A percentile compares a stretch with the other conserved stretches of the same genome.
Evolutionary conservation across 2,888 invertebrate species (phyloP).

Genomic region (Parnassius smintheus): DNA sequence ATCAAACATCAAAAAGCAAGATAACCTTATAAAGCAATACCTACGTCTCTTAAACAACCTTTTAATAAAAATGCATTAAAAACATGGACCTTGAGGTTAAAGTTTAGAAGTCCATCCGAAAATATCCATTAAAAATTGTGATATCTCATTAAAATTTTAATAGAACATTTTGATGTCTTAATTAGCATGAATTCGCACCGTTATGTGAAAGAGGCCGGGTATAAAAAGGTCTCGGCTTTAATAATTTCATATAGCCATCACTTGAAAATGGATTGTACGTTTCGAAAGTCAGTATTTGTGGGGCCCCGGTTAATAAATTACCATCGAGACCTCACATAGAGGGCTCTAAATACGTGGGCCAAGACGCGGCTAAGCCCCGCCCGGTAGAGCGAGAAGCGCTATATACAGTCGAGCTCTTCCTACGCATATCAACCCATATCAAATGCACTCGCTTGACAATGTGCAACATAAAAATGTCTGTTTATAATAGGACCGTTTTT

Average conservation of each 20-base stretch:
- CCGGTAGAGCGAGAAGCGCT: conserved; percentile 50
- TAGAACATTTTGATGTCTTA: conserved; percentile 55
- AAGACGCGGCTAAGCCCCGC: conserved; percentile 57
- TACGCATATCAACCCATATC: conserved; percentile 1
- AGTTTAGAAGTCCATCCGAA: conserved; percentile 28
- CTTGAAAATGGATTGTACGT: conserved; percentile 47
- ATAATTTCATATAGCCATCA: conserved; percentile 61
- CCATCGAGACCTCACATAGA: conserved; percentile 71
- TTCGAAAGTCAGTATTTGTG: conserved; percentile 67
- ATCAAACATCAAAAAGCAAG: conserved; percentile 46
- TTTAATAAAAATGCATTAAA: conserved; percentile 35
- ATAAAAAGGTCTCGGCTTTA: conserved; percentile 40
- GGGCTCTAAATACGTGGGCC: conserved; percentile 67
- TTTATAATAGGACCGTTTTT: conserved; percentile 14
- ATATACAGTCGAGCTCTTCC: conserved; percentile 29
- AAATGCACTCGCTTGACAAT: conserved; percentile 17
- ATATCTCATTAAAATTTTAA: conserved; percentile 47
- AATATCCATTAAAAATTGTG: conserved; percentile 31
- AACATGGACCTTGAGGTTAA: conserved; percentile 39
- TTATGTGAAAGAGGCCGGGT: conserved; percentile 25
- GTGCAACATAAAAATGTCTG: conserved; percentile 26
- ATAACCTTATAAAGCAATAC: conserved; percentile 51
- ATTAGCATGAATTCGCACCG: conserved; percentile 51
- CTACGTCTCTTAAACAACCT: conserved; percentile 27
- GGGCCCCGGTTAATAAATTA: conserved; percentile 73